Evolutionary conservation across 1,140 invertebrate genomes (phyloP).

Genomic region (Ptiloglossa arizonensis): DNA sequence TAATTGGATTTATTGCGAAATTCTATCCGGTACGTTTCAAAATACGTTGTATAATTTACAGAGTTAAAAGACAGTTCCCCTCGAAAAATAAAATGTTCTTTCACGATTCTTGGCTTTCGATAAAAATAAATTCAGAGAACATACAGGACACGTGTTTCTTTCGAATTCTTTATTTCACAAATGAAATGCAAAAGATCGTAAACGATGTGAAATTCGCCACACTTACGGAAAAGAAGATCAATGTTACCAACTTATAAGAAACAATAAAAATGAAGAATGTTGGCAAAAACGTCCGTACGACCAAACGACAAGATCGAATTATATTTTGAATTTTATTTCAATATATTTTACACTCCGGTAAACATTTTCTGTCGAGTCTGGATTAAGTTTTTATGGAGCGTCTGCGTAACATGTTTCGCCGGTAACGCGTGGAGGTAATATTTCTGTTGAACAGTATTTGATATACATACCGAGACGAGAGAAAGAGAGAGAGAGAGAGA

Average conservation of each 20-base stretch:
- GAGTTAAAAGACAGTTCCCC: too few relatives aligned
- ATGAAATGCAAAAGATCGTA: too few relatives aligned
- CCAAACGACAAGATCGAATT: not conserved
- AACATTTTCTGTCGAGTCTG: conserved; percentile 21
- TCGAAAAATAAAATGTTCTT: too few relatives aligned
- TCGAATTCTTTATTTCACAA: too few relatives aligned
- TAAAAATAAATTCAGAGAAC: too few relatives aligned
- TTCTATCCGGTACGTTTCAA: too few relatives aligned
- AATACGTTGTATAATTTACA: too few relatives aligned
- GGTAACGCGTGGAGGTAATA: conserved; percentile 46
- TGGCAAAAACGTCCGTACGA: not conserved
- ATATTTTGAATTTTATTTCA: conserved; percentile 8
- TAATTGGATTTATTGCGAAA: too few relatives aligned
- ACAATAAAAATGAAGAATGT: not conserved
- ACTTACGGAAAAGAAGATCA: not conserved
- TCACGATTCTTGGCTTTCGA: too few relatives aligned
- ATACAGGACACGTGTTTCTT: too few relatives aligned
- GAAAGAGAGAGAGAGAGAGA: not conserved
- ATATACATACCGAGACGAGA: conserved; percentile 9
- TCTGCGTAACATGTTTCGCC: conserved; percentile 39
- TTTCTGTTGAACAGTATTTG: conserved; percentile 24
- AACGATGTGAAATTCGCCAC: not conserved
- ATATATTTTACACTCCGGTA: conserved; percentile 6
- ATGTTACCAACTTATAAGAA: not conserved
- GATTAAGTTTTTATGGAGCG: conserved; percentile 31